A percentile compares a stretch with the other conserved stretches of the same genome.
phyloP scores from a whole-genome alignment of 2,888 invertebrate genomes.

The Lasius fuliginosus region DNA sequence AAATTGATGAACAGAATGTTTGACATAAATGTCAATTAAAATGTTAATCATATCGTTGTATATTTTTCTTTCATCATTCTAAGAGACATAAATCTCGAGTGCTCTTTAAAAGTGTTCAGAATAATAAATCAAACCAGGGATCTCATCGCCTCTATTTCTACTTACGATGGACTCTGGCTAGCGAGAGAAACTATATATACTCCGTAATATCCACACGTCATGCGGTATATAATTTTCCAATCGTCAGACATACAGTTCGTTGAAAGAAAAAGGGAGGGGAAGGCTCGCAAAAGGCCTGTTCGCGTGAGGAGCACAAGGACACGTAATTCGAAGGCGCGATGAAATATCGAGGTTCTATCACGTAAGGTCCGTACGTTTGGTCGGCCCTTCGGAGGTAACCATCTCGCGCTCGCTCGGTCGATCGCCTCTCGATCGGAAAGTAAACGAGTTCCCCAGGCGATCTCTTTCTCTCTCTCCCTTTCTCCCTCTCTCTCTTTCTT shows the following conservation, averaged over 20 bases:
- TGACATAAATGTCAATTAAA: slow-evolving; percentile 21
- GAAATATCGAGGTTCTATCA: slow-evolving; percentile 69
- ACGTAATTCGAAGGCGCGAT: slow-evolving; percentile 66
- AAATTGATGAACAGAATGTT: slow-evolving; percentile 7
- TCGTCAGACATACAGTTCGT: slow-evolving; percentile 39
- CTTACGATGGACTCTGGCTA: background rate
- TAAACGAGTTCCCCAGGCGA: slow-evolving; percentile 66
- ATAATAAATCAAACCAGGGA: slow-evolving; percentile 34
- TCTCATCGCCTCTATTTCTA: background rate
- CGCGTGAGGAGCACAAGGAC: slow-evolving; percentile 63
- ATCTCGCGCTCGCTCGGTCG: slow-evolving; percentile 56
- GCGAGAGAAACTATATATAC: slow-evolving; percentile 23
- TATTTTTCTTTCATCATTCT: slow-evolving; percentile 27
- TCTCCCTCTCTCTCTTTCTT: slow-evolving; percentile 49
- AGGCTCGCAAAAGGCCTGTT: slow-evolving; percentile 58
- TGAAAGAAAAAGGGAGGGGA: background rate
- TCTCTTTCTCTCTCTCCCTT: slow-evolving; percentile 24
- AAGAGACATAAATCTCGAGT: slow-evolving; percentile 29
- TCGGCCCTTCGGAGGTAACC: slow-evolving; percentile 52
- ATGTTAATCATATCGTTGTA: slow-evolving; percentile 29
- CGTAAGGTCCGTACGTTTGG: slow-evolving; percentile 69
- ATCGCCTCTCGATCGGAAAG: slow-evolving; percentile 71
- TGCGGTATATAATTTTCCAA: slow-evolving; percentile 57
- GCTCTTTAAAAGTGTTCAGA: background rate
- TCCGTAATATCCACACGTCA: slow-evolving; percentile 46